A percentile compares a stretch with the other conserved stretches of the same genome.
Conservation (phyloP, 2,113 vertebrate genomes). For the Podarcis muralis region DNA sequence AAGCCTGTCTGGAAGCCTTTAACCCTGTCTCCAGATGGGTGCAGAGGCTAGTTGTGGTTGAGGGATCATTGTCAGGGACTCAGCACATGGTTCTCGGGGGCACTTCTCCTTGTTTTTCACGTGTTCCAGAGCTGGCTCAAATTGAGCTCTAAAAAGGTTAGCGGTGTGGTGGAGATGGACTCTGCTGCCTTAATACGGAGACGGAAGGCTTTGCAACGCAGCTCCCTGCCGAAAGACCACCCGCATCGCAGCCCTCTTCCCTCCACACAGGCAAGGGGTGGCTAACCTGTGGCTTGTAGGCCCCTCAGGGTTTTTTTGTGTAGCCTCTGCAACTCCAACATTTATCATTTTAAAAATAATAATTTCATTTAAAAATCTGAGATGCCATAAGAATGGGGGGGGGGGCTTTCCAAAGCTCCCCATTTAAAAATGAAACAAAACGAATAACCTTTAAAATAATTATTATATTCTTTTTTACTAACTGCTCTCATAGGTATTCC, state of each 20-base stretch:
- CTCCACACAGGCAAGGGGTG: not conserved
- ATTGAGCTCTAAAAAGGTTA: not conserved
- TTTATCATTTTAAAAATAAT: no score
- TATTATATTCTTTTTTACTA: no score
- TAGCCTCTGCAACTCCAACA: no score
- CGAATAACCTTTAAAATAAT: no score
- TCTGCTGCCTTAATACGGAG: not conserved
- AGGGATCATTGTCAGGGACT: not conserved
- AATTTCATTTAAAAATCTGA: no score
- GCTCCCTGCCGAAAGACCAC: not conserved
- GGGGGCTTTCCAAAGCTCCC: no score
- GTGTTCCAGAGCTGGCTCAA: not conserved
- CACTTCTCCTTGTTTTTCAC: not conserved
- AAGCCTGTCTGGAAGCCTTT: not conserved
- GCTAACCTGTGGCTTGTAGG: no score
- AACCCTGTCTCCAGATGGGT: not conserved
- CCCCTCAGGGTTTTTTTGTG: no score
- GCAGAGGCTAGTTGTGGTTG: not conserved
- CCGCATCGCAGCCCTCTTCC: not conserved
- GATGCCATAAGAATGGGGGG: no score
- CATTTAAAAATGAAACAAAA: no score
- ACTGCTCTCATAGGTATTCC: no score
- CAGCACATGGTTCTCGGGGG: not conserved
- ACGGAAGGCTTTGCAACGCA: not conserved
- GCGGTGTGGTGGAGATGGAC: not conserved